Evolutionary conservation across 2,888 invertebrate genomes (phyloP), one percentile per base, ranked within the genome.

Genomic region (Pseudolycoriella hygida): DNA sequence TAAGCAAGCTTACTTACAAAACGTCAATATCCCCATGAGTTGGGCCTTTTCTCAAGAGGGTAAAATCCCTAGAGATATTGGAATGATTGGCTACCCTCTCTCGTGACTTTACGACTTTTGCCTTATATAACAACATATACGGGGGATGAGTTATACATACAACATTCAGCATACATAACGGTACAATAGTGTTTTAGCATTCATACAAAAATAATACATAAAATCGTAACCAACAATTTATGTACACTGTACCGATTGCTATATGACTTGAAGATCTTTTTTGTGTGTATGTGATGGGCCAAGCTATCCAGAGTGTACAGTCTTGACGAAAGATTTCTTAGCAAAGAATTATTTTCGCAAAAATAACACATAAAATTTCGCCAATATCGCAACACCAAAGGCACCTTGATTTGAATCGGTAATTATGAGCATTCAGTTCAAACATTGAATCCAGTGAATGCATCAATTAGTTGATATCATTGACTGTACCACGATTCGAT

Each of bases 41-140:
- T 14, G 15, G 34, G n/a, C 19, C 40, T 19, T 40, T 40, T 40
- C 40, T 40, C 40, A 40, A 12, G 40, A 40, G 40, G 40, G 19
- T 40, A 40, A 40, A 40, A 19, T 40, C 40, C 40, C 40, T 6
- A 11, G 40, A 40, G 40, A 19, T 19, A 14, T 40, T n/a, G 40
- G 40, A 19, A 40, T 40, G 40, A 40, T 40, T 40, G 40, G 40
- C 40, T 40, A 40, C 40, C 40, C 40, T 40, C 25, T 25, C 18
- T 40, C 19, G 40, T 40, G 40, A 40, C 40, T 40, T 40, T 40
- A 40, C 40, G 40, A 40, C 40, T 40, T 40, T 25, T 25, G 8
- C n/a, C n/a, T n/a, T 25, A 25, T 40, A 40, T 19, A 12, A 18
- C 10, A 12, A 10, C 12, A 17, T 19, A 6, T 39, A 25, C 25